phyloP scores from a whole-genome alignment of 2,113 vertebrate genomes.

The Cephalopholis sonnerati region DNA sequence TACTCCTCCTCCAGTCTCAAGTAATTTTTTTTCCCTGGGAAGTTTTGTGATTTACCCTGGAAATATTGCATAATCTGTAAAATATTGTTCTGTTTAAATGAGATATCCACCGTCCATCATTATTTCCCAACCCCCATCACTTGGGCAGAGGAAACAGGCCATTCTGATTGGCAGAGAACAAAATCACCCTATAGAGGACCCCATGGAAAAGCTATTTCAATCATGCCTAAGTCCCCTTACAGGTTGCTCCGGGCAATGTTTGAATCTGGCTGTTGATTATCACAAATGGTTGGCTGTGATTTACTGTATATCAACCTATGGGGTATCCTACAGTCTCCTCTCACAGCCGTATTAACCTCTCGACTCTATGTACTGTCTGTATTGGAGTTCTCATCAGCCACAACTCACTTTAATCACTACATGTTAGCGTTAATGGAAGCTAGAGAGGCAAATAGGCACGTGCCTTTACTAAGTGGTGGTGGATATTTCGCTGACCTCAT shows the following conservation, averaged over 20 bases:
- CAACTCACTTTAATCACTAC: slow-evolving; percentile 70
- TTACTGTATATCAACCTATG: slow-evolving; percentile 52
- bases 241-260: slow-evolving; percentile 23
- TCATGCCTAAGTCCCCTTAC: slow-evolving; percentile 33
- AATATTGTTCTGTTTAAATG: neutral
- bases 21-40: neutral
- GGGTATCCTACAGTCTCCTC: slow-evolving; percentile 4
- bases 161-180: slow-evolving; percentile 29
- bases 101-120: neutral
- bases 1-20: neutral
- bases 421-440: slow-evolving; percentile 61
- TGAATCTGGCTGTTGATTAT: slow-evolving; percentile 54
- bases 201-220: slow-evolving; percentile 50
- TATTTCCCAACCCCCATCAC: neutral
- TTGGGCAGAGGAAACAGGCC: neutral
- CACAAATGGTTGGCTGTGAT: slow-evolving; percentile 55
- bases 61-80: neutral
- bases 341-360: slow-evolving; percentile 55
- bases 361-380: slow-evolving; percentile 34
- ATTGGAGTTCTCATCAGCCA: slow-evolving; percentile 42
- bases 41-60: neutral
- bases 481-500: slow-evolving; percentile 51
- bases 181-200: slow-evolving; percentile 11
- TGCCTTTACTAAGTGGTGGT: slow-evolving; percentile 49
- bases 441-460: slow-evolving; percentile 45